Percentiles rank a stretch among this genome's conserved stretches.
These are phyloP conservation scores for Columba livia DNA, from an alignment of 2,113 vertebrate species.

Conservation along the genomic window DNA sequence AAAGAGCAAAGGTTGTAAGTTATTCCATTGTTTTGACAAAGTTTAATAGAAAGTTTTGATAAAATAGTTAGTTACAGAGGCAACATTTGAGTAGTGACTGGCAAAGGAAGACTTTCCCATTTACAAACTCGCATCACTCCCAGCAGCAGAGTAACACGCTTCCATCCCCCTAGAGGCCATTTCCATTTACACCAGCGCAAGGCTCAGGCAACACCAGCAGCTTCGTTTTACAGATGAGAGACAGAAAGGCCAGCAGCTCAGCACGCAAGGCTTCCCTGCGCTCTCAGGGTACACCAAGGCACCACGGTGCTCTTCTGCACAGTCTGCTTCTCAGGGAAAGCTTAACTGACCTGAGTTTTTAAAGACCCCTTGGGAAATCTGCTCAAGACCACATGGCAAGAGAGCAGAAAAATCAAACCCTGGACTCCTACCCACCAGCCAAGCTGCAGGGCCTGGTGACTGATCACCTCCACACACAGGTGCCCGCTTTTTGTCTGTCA, in stretches of 20 bases:
- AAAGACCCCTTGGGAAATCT: neutral
- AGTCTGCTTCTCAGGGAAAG: neutral
- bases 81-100: neutral
- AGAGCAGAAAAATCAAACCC: neutral
- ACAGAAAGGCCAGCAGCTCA: fast-evolving
- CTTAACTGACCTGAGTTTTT: neutral
- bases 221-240: neutral
- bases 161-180: neutral
- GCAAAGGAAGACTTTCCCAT: neutral
- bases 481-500: neutral
- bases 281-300: neutral
- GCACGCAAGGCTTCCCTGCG: fast-evolving
- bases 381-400: neutral
- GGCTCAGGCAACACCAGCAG: neutral
- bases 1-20: neutral
- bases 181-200: neutral
- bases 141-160: neutral
- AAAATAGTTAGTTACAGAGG: neutral
- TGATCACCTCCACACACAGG: neutral
- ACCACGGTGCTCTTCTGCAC: fast-evolving
- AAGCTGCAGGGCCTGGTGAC: neutral
- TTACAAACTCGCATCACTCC: fast-evolving
- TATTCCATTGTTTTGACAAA: neutral
- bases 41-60: neutral
- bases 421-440: neutral